Base-by-base conservation (phyloP, 2,888 invertebrate genomes). In the Chaetoderma sp. region DNA sequence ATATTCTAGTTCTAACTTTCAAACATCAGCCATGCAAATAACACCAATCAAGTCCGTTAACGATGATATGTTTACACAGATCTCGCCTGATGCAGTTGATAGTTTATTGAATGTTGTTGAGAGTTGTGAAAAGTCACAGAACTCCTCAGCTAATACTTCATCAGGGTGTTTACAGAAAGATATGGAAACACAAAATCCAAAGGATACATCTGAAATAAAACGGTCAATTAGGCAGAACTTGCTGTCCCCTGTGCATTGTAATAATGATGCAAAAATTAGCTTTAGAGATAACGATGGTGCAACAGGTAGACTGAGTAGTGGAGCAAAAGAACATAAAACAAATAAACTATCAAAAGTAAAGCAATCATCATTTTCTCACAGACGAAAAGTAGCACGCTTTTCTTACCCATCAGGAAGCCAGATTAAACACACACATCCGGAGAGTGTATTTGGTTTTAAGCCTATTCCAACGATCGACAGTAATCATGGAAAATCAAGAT, bases 61-160 rank as follows among this genome's bases (percentile, higher is more conserved):
- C 4, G 76, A 74, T 30, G 74, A 77, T 28, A 47, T 72, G 33
- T 78, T 77, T 63, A 75, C 77, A 28, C 78, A 78, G 49, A 64
- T 78, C 13, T 78, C 78, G 21, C 73, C 70, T 13, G 39, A 70
- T 30, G 67, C 68, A 25, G 47, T 77, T 4, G 45, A 65, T 30
- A 71, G 71, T 64, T 23, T 56, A 3, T 16, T 56, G 2, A 23
- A 39, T 3, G 25, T 10, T 4, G 25, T 39, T n/a, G 30, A 56
- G 25, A 33, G 8, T 8, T 32, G 10, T 16, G 36, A 33, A 36
- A n/a, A 56, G 25, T 10, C n/a, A 4, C 47, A 10, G 8, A 8
- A 47, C 8, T 4, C 39, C 23, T 13, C 8, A n/a, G n/a, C n/a
- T n/a, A n/a, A n/a, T n/a, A n/a, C n/a, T n/a, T n/a, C n/a, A n/a